phyloP scores from a whole-genome alignment of 1,140 invertebrate species.

The Pissodes strobi region DNA sequence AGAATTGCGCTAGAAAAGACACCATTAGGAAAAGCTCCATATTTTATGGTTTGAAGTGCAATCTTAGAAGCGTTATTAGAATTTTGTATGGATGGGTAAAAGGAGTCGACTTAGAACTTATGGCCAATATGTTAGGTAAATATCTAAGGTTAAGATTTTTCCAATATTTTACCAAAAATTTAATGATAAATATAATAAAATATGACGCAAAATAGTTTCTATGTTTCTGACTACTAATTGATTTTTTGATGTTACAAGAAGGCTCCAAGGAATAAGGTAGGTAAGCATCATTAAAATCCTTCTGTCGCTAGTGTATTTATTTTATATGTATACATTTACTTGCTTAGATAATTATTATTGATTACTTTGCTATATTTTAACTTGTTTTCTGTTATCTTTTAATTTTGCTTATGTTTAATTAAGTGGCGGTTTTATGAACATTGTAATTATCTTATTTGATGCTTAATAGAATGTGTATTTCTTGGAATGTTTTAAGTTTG shows the following conservation, averaged over 20 bases:
- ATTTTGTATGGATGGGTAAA: conserved; percentile 60
- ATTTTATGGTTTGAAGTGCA: conserved; percentile 59
- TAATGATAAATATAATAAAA: neutral
- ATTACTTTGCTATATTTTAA: no score
- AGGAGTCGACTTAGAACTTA: conserved; percentile 50
- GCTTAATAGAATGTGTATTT: no score
- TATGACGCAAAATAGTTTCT: neutral
- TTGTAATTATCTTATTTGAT: no score
- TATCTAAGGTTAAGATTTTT: conserved; percentile 47
- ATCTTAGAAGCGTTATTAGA: conserved; percentile 58
- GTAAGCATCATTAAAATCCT: neutral
- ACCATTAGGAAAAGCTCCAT: conserved; percentile 59
- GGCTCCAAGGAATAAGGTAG: neutral
- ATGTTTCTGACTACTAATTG: neutral
- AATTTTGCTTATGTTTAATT: no score
- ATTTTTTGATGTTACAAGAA: neutral
- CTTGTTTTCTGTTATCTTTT: no score
- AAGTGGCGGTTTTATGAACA: no score
- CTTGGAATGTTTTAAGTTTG: no score
- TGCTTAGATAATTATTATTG: no score
- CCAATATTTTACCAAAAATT: neutral
- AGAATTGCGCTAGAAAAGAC: conserved; percentile 54
- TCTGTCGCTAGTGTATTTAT: no score
- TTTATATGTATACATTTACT: no score
- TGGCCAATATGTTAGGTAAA: conserved; percentile 47